Conservation (phyloP, 2,888 invertebrate species). For the Azorinus chamasolen region DNA sequence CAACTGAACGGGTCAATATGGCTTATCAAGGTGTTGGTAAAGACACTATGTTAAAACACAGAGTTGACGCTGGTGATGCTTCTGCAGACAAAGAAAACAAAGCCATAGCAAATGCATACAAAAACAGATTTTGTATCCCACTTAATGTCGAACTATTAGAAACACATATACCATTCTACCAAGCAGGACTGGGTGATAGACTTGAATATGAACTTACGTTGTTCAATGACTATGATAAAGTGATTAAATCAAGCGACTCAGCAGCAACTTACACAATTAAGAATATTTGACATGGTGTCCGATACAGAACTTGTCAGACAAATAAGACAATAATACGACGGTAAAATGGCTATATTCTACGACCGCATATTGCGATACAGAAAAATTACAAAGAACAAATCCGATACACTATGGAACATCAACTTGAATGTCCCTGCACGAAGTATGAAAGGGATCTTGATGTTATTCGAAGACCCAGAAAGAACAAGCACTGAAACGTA, state of each 20-base stretch:
- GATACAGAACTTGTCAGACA: conserved; percentile 42
- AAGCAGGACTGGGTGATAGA: conserved; percentile 39
- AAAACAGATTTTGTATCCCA: conserved; percentile 36
- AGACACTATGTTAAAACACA: too few relatives aligned
- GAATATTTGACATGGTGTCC: conserved; percentile 54
- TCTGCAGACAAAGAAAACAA: conserved; percentile 27
- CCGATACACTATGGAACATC: conserved; percentile 61
- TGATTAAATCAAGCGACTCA: conserved; percentile 38
- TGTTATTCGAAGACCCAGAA: conserved; percentile 52
- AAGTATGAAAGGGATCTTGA: conserved; percentile 63
- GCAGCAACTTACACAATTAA: conserved; percentile 44
- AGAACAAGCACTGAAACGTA: conserved; percentile 32
- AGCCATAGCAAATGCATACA: conserved; percentile 43
- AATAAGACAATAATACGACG: conserved; percentile 38
- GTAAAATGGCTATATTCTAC: conserved; percentile 34
- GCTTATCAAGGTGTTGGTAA: conserved; percentile 30
- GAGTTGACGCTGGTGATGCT: conserved; percentile 16
- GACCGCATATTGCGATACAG: conserved; percentile 55
- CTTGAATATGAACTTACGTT: conserved; percentile 22
- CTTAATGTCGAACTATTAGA: conserved; percentile 28
- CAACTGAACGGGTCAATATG: conserved; percentile 30
- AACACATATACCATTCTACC: conserved; percentile 48
- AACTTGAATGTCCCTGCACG: conserved; percentile 58
- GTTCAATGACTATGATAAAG: conserved; percentile 24
- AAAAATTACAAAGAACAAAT: conserved; percentile 48